These are phyloP conservation scores for Mactra quadrangularis DNA, from an alignment of 1,140 invertebrate species.

Conservation along the genomic window DNA sequence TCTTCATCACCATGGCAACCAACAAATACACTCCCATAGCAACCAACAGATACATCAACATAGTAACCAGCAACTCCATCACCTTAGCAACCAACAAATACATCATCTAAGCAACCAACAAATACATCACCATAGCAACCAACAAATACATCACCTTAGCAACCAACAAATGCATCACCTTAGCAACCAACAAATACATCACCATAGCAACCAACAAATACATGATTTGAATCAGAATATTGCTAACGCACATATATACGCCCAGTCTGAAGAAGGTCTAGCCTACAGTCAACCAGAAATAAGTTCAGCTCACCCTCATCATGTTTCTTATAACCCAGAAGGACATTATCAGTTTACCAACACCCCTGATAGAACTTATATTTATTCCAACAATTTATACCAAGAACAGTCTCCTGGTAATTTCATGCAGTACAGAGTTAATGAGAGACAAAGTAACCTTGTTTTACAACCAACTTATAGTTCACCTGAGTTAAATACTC, in stretches of 20 bases:
- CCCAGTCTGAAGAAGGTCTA: slow-evolving; percentile 67
- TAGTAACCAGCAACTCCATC: background rate
- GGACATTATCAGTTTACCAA: slow-evolving; percentile 49
- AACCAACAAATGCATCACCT: slow-evolving; percentile 54
- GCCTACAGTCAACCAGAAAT: slow-evolving; percentile 80
- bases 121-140: slow-evolving; percentile 18
- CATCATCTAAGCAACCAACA: slow-evolving; percentile 66
- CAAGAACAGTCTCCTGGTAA: slow-evolving; percentile 71
- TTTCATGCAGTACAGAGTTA: slow-evolving; percentile 61
- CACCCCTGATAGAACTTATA: slow-evolving; percentile 66
- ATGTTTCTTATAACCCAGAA: slow-evolving; percentile 25
- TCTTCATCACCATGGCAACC: slow-evolving; percentile 46
- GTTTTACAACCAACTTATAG: slow-evolving; percentile 82
- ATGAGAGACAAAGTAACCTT: slow-evolving; percentile 74
- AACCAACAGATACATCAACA: slow-evolving; percentile 51
- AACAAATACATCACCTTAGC: slow-evolving; percentile 26
- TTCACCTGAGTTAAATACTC: slow-evolving; percentile 84
- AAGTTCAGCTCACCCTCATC: slow-evolving; percentile 37
- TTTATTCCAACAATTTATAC: slow-evolving; percentile 73
- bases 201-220: slow-evolving; percentile 30
- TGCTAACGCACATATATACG: slow-evolving; percentile 73
- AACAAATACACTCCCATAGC: slow-evolving; percentile 59
- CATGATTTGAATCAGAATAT: slow-evolving; percentile 70
- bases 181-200: slow-evolving; percentile 62
- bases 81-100: slow-evolving; percentile 30